Evolutionary conservation across 2,888 invertebrate species (phyloP), one percentile per base, ranked within the genome.

Genomic region (Troglohyphantes excavatus): DNA sequence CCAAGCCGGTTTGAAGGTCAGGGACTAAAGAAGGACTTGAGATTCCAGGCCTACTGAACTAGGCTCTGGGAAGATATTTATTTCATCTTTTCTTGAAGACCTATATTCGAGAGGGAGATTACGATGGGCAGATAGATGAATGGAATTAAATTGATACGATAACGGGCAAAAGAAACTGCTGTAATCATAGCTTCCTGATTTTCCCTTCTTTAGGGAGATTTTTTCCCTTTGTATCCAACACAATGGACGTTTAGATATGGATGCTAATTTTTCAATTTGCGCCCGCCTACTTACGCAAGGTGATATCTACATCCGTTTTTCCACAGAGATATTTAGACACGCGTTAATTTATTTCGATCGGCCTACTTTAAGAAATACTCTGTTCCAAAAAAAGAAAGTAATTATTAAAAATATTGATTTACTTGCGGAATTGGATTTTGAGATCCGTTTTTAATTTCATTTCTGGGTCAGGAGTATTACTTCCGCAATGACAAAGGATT

Each of bases 1-100:
- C 73, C 87, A 43, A 81, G 88, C 88, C 88, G 81, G 88, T 88
- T 88, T 81, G 81, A 88, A 88, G 88, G 88, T 88, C 88, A 88
- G 59, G 81, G 81, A 65, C 73, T 75, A 73, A 73, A 63, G 43
- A n/a, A n/a, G n/a, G n/a, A n/a, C n/a, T n/a, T 43, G 19, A 27
- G 27, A 75, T 67, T 75, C 75, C 85, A 76, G 73, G 65, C 68
- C 76, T 70, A 78, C 76, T 76, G 43, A 82, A 72, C 79, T 78
- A 68, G 79, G 67, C 78, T 63, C 61, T 81, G 82, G 17, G 82
- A 61, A 70, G 33, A 26, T 67, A 43, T 82, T 65, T 65, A 17
- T 59, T 59, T 75, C 17, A 27, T 75, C 26, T 29, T 59, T 61
- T 29, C 21, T 63, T 11, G 39, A 21, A 68, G 68, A 23, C 79